Base-by-base conservation (phyloP, 1,140 invertebrate genomes). In the Zaprionus ornatus region DNA sequence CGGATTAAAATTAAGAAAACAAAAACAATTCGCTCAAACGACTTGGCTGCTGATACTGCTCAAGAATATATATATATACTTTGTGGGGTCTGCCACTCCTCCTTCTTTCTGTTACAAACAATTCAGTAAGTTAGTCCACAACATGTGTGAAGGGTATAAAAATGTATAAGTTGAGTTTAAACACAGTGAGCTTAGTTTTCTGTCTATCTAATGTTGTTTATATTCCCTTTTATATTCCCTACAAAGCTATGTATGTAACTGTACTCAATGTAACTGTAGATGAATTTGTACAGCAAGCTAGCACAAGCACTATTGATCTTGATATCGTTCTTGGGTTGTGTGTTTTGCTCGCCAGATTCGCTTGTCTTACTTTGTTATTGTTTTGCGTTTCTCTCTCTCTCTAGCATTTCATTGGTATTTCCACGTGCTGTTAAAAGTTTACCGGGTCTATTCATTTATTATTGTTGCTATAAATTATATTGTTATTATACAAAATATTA, bases 341-440 rank as follows among this genome's bases (percentile, higher is more conserved):
- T 84, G 82, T 84, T 84, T 85, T 84, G 82, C 82, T 84, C 74
- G 66, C 23, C 54, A 52, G 29, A 62, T 84, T 84, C 82, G 76
- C 61, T 57, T 48, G 42, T 19, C 9, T 13, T 13, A 23, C 19
- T 13, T 21, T 32, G 50, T 42, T 56, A n/a, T 55, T n/a, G 60
- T 70, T 62, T 57, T 57, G 35, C 42, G 37, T 54, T 54, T 55
- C 27, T 50, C 48, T 32, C 56, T 56, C 57, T 29, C 63, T 56
- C n/a, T 7, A 19, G 19, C 1, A 6, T 63, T 56, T 25, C 25
- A 23, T 17, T 42, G 66, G 45, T 54, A 50, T 55, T 60, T 65
- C 25, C 29, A 42, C 29, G 29, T 32, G 29, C 10, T 32, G 29
- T 55, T 50, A 27, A 32, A 55, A 17, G 37, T 25, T 40, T 50